Evolutionary conservation across 2,113 vertebrate species (phyloP).

Genomic region (Sapayoa aenigma): DNA sequence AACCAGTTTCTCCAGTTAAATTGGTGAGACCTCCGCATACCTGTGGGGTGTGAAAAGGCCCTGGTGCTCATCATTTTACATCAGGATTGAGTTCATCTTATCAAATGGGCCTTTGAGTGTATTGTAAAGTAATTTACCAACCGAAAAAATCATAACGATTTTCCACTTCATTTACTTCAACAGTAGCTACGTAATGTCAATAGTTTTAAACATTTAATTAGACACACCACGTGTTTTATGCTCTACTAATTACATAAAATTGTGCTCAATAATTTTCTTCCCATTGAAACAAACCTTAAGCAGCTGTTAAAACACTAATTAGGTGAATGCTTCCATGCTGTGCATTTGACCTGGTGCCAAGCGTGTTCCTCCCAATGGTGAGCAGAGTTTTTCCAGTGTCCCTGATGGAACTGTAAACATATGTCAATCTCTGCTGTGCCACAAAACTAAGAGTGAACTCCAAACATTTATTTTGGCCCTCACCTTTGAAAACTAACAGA

Average conservation of each 20-base stretch:
- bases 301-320: slow-evolving; percentile 75
- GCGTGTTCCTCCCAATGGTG: not conserved
- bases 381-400: slow-evolving; percentile 40
- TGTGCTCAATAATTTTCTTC: slow-evolving; percentile 67
- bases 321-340: slow-evolving; percentile 39
- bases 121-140: slow-evolving; percentile 65
- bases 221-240: slow-evolving; percentile 69
- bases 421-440: not conserved
- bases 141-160: slow-evolving; percentile 58
- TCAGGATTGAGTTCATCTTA: slow-evolving; percentile 68
- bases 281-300: slow-evolving; percentile 59
- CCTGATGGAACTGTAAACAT: slow-evolving; percentile 24
- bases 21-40: slow-evolving; percentile 17
- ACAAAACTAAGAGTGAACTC: not conserved
- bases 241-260: slow-evolving; percentile 72
- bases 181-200: slow-evolving; percentile 72
- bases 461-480: slow-evolving; percentile 58
- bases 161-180: slow-evolving; percentile 67
- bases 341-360: slow-evolving; percentile 2
- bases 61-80: slow-evolving; percentile 36
- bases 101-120: slow-evolving; percentile 58
- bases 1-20: not conserved
- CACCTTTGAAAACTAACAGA: slow-evolving; percentile 37
- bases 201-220: slow-evolving; percentile 72
- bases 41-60: slow-evolving; percentile 61